Conservation (phyloP, 2,797 vertebrate species). For the Hydrolagus colliei region DNA sequence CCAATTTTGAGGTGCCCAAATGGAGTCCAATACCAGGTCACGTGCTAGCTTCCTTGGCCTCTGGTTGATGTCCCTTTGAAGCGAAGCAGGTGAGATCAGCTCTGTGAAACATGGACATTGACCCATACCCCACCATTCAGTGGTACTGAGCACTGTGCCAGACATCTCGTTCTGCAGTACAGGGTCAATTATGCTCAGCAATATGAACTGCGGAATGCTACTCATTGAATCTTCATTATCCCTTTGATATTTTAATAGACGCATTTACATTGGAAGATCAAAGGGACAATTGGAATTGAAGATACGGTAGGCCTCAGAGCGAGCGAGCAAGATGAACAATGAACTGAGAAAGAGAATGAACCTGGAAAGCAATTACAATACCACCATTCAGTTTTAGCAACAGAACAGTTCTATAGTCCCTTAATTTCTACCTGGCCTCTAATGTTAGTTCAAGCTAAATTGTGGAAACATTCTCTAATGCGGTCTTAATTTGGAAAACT, state of each 20-base stretch:
- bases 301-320: background rate
- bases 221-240: background rate
- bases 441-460: too few species aligned
- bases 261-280: slow-evolving; percentile 18
- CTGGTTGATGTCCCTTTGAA: background rate
- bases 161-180: background rate
- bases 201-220: too few species aligned
- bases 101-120: background rate
- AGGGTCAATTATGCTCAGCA: background rate
- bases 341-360: background rate
- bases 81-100: background rate
- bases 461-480: too few species aligned
- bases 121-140: background rate
- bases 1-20: background rate
- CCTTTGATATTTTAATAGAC: slow-evolving; percentile 31
- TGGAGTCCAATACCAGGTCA: background rate
- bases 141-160: background rate
- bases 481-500: too few species aligned
- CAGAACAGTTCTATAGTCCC: too few species aligned
- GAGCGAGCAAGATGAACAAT: background rate
- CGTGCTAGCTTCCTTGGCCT: background rate
- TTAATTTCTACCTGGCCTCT: too few species aligned
- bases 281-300: slow-evolving; percentile 18
- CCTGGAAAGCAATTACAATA: too few species aligned
- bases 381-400: too few species aligned